Evolutionary conservation across 2,888 invertebrate species (phyloP).

Genomic region (Leptura quadrifasciata): DNA sequence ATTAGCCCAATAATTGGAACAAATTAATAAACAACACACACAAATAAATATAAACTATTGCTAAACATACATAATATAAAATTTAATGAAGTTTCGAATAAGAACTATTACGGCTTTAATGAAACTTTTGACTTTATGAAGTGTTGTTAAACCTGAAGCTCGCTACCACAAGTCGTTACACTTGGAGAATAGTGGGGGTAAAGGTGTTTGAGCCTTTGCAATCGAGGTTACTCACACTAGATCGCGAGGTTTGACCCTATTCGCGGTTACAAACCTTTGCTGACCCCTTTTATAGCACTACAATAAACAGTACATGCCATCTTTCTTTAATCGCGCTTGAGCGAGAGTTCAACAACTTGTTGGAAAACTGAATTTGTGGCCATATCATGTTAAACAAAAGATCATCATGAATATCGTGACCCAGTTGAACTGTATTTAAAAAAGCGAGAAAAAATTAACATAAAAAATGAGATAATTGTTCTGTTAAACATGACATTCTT

Average conservation of each 20-base stretch:
- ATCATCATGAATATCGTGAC: constrained; percentile 1
- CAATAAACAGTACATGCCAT: constrained; percentile 59
- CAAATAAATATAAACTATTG: constrained; percentile 23
- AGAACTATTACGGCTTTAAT: not conserved
- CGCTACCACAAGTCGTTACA: constrained; percentile 35
- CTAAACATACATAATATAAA: constrained; percentile 10
- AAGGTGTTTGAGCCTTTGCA: constrained; percentile 48
- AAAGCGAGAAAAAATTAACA: not conserved
- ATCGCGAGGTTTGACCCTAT: constrained; percentile 69
- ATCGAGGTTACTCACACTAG: constrained; percentile 66
- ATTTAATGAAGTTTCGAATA: constrained; percentile 29
- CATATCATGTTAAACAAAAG: constrained; percentile 23
- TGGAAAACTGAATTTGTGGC: constrained; percentile 30
- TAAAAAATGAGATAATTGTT: constrained; percentile 13
- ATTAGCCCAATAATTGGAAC: constrained; percentile 25
- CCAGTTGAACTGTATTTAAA: not conserved
- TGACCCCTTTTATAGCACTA: constrained; percentile 63
- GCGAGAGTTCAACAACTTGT: constrained; percentile 52
- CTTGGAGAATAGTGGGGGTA: constrained; percentile 28
- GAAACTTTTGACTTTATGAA: constrained; percentile 6
- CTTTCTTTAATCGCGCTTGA: constrained; percentile 50
- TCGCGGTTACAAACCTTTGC: constrained; percentile 65
- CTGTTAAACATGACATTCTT: constrained; percentile 23
- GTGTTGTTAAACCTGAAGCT: constrained; percentile 4
- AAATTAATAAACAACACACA: not conserved